A percentile compares a stretch with the other conserved stretches of the same genome.
Conservation (phyloP, 2,113 vertebrate species). For the Bungarus multicinctus region DNA sequence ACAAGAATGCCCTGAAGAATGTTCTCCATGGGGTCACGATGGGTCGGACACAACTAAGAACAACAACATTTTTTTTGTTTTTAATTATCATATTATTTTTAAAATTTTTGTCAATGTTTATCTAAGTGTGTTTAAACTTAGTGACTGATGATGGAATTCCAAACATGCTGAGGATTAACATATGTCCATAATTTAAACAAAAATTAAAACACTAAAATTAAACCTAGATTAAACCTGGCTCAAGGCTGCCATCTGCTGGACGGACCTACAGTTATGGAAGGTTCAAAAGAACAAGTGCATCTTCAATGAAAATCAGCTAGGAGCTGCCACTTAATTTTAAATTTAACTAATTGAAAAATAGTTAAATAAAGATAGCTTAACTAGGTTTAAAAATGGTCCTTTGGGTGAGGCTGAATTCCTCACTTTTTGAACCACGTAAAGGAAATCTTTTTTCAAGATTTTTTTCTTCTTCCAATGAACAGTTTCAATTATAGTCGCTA, state of each 20-base stretch:
- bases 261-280: not conserved
- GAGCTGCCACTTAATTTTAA: not conserved
- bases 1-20: too few relatives aligned
- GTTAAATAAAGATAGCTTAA: too few relatives aligned
- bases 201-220: not conserved
- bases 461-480: not conserved
- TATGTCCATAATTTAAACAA: not conserved
- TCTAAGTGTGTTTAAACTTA: not conserved
- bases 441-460: not conserved
- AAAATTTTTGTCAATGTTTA: not conserved
- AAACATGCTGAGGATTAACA: not conserved
- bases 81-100: not conserved
- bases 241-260: not conserved
- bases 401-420: not conserved
- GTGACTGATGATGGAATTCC: not conserved
- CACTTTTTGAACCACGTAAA: not conserved
- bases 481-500: not conserved
- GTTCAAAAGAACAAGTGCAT: not conserved
- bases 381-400: not conserved
- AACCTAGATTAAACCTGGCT: not conserved
- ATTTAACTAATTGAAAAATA: not conserved
- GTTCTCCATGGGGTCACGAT: too few relatives aligned
- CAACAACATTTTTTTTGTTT: too few relatives aligned
- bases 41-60: too few relatives aligned
- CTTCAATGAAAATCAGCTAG: not conserved